phyloP scores from a whole-genome alignment of 2,113 vertebrate species.

The Myodes glareolus region DNA sequence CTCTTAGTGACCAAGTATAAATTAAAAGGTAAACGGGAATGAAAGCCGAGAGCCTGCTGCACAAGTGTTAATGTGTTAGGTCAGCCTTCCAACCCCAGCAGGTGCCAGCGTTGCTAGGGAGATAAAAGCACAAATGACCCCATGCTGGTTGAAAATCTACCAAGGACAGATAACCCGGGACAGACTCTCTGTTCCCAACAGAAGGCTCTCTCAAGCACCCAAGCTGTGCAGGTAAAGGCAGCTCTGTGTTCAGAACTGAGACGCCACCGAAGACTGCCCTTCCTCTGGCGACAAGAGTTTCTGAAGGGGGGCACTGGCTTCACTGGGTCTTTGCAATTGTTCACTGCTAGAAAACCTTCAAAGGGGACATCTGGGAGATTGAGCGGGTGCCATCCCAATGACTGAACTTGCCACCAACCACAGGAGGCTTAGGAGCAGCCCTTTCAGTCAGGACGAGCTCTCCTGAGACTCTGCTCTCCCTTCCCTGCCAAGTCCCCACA shows the following conservation, averaged over 20 bases:
- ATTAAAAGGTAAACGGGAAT: conserved; percentile 16
- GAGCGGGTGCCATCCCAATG: background rate
- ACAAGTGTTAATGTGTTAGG: background rate
- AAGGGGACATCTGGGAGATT: background rate
- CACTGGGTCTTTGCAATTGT: background rate
- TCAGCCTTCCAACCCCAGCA: background rate
- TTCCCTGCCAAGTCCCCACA: background rate
- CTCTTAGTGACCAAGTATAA: background rate
- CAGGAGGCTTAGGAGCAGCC: background rate
- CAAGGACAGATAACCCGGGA: background rate
- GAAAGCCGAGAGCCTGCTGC: background rate
- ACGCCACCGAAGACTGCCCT: background rate
- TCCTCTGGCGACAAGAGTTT: background rate
- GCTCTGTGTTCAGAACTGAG: background rate
- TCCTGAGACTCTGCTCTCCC: background rate
- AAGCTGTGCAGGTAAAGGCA: background rate
- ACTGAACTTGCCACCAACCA: background rate
- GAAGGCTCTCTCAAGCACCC: background rate
- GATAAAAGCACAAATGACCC: background rate
- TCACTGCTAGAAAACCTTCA: background rate
- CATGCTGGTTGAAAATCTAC: background rate
- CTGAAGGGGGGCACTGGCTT: background rate
- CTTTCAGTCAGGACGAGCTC: background rate
- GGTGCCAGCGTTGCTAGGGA: conserved; percentile 21
- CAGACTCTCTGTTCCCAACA: background rate